Base-by-base conservation (phyloP, 2,797 vertebrate species). In the Dipus sagitta region DNA sequence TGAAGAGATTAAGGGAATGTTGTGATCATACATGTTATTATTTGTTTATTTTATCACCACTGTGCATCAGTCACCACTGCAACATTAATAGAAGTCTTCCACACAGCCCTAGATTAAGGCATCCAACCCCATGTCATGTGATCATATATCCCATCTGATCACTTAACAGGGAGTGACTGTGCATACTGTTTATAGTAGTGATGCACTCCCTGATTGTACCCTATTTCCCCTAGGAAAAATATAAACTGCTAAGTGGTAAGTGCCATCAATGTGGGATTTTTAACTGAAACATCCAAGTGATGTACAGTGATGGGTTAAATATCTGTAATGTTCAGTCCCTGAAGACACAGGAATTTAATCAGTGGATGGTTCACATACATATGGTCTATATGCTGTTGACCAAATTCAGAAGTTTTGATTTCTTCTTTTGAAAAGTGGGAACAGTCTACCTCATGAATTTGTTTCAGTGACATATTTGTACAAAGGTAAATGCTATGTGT, bases 81-180 rank as follows among this genome's bases (percentile, higher is more conserved):
- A 91, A 82, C 52, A 58, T 4, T 38, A 0, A 52, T 62, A 72
- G 67, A 91, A 58, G 6, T 32, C 60, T 86, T 83, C 84, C 81
- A 81, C 84, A 86, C 24, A 87, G 70, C 60, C 77, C 34, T 84
- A 68, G 62, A 85, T 81, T 64, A 34, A 72, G 81, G 42, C 74
- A 93, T 75, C 18, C n/a, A 74, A 78, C 70, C 47, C 47, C 65
- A 65, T 92, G 21, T 87, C 81, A 74, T 91, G 81, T 95, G 75
- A 72, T 93, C 80, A 88, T 64, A 30, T 93, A 14, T 84, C 86
- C 94, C 71, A 28, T 78, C 64, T 92, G 84, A 92, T 91, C 65
- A 80, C 87, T 96, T 95, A 86, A 74, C 20, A 91, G 23, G 30
- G 76, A 86, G 84, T 88, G 86, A 34, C 91, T 94, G 34, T 91